Conservation (phyloP, 2,113 vertebrate genomes). For the Toxotes chatareus region DNA sequence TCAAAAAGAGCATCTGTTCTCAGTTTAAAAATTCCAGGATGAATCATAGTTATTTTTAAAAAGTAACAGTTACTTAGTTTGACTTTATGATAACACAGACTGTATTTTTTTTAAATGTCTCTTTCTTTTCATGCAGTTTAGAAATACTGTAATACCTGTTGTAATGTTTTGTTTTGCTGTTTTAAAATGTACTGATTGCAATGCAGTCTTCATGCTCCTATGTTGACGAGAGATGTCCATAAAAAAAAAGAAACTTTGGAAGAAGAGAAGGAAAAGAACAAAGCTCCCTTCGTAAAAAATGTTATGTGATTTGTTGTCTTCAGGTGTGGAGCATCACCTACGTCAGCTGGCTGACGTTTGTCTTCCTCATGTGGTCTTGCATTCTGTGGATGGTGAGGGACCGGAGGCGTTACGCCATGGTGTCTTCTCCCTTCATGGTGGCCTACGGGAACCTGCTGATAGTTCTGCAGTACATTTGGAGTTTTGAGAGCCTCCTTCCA, state of each 20-base stretch:
- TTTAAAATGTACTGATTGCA: too few relatives aligned
- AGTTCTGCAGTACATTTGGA: conserved; percentile 95
- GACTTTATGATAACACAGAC: background rate
- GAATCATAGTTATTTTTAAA: conserved; percentile 3
- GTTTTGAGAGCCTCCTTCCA: conserved; percentile 84
- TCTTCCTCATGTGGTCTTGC: conserved; percentile 97
- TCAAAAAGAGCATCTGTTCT: background rate
- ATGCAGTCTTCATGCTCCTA: too few relatives aligned
- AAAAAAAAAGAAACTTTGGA: too few relatives aligned
- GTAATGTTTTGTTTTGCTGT: too few relatives aligned
- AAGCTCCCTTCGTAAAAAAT: too few relatives aligned
- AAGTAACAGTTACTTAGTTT: background rate
- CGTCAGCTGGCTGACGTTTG: conserved; percentile 98
- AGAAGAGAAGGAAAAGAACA: background rate
- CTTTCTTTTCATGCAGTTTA: background rate
- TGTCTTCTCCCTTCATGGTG: conserved; percentile 97
- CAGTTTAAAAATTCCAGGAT: conserved; percentile 25
- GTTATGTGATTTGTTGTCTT: background rate
- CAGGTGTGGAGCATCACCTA: conserved; percentile 99
- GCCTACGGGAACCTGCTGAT: conserved; percentile 93
- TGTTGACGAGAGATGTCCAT: too few relatives aligned
- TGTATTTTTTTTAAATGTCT: background rate
- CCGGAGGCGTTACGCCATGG: conserved; percentile 95
- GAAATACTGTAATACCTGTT: background rate
- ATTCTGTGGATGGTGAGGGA: conserved; percentile 97